These are phyloP conservation scores for Sebastes kiyomatsui DNA, from an alignment of 2,797 vertebrate genomes.

Conservation along the genomic window DNA sequence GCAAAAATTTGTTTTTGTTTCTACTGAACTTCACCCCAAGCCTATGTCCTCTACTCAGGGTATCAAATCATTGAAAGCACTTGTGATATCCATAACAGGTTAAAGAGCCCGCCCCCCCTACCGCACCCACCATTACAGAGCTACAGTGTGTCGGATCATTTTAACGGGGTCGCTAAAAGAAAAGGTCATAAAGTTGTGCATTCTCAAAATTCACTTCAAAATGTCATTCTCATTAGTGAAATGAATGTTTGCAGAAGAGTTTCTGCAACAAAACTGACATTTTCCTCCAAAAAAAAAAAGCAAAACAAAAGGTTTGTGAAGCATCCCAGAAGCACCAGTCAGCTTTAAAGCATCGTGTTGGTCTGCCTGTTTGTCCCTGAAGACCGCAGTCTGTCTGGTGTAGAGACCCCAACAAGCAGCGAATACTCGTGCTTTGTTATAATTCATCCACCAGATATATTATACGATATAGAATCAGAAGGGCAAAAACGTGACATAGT, in stretches of 20 bases:
- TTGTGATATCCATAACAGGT: slow-evolving; percentile 74
- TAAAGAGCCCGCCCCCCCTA: slow-evolving; percentile 5
- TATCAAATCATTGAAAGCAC: slow-evolving; percentile 77
- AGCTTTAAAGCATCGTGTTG: slow-evolving; percentile 2
- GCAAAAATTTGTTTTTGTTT: slow-evolving; percentile 60
- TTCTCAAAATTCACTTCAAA: slow-evolving; percentile 1
- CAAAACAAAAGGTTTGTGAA: neutral
- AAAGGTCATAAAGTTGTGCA: slow-evolving; percentile 6
- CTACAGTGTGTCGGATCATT: neutral
- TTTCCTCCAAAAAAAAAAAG: neutral
- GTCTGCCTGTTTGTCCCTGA: slow-evolving; percentile 9
- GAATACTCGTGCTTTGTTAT: slow-evolving; percentile 13
- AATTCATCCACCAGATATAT: slow-evolving; percentile 39
- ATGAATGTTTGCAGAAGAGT: slow-evolving; percentile 44
- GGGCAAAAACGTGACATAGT: slow-evolving; percentile 47
- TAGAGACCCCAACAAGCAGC: neutral
- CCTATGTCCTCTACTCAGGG: slow-evolving; percentile 82
- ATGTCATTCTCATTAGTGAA: slow-evolving; percentile 26
- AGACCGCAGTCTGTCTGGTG: neutral
- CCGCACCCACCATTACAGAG: neutral
- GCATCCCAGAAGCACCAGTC: slow-evolving; percentile 2
- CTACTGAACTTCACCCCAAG: slow-evolving; percentile 76
- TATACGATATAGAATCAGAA: slow-evolving; percentile 54
- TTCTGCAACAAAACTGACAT: slow-evolving; percentile 28
- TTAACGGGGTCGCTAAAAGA: slow-evolving; percentile 21